Percentiles rank a stretch among this genome's conserved stretches.
Conservation (phyloP, 1,140 invertebrate species). For the Diorhabda elongata region DNA sequence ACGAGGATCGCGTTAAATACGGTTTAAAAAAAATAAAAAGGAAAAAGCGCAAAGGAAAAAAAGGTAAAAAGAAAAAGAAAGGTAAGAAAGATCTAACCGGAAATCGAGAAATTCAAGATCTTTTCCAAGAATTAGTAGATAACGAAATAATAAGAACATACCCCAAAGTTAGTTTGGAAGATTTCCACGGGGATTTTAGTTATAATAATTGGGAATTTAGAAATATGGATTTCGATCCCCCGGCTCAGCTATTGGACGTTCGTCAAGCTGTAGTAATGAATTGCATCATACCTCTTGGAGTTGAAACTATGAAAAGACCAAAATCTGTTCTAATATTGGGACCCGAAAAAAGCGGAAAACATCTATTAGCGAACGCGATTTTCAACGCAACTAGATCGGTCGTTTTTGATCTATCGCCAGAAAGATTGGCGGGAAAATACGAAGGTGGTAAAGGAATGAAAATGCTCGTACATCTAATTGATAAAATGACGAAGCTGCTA, state of each 20-base stretch:
- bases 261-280: conserved; percentile 67
- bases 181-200: conserved; percentile 66
- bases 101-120: conserved; percentile 66
- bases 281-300: conserved; percentile 71
- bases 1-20: conserved; percentile 47
- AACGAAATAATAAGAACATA: conserved; percentile 69
- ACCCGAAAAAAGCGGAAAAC: conserved; percentile 72
- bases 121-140: conserved; percentile 74
- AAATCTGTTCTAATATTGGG: conserved; percentile 74
- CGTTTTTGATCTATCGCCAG: conserved; percentile 76
- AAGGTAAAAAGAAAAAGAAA: conserved; percentile 58
- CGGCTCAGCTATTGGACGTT: conserved; percentile 59
- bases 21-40: conserved; percentile 53
- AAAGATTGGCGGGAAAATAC: conserved; percentile 71
- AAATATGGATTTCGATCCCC: conserved; percentile 51
- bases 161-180: conserved; percentile 57
- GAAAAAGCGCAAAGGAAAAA: conserved; percentile 61
- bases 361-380: conserved; percentile 70
- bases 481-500: conserved; percentile 58
- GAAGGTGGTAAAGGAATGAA: conserved; percentile 62
- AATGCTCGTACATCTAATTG: conserved; percentile 46
- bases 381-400: conserved; percentile 70
- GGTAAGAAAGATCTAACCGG: conserved; percentile 75
- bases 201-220: conserved; percentile 41
- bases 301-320: conserved; percentile 64